Evolutionary conservation across 2,113 vertebrate genomes (phyloP), one percentile per base, ranked within the genome.

Genomic region (Hyperoodon ampullatus): DNA sequence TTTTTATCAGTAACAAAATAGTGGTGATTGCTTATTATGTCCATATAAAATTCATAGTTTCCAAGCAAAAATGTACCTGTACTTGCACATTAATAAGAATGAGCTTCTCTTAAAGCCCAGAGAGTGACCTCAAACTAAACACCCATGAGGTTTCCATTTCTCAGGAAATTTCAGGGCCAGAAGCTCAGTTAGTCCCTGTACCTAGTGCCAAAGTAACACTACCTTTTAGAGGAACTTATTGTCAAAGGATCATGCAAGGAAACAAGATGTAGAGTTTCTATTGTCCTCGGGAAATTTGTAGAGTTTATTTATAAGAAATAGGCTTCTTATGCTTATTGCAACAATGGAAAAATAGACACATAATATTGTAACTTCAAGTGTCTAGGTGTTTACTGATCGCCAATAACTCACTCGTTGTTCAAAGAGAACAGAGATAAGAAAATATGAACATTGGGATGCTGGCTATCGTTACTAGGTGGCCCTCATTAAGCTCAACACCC

Each of bases 251-350:
- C 60, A 84, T 75, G n/a, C 30, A 75, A 93, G 58, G 15, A 87
- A 89, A 66, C 42, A 58, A 18, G 42, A 30, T 50, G 24, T 33
- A 74, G 21, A 65, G 19, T 72, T 95, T 68, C 8, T 63, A 28
- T 71, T 88, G 39, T 35, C n/a, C 63, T 70, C 11, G 84, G 77
- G 88, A 93, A 95, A 94, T 91, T 60, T 82, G 47, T 70, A 84
- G 47, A 39, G 26, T 77, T 94, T 88, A 74, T 88, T 95, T 68
- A 68, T 72, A 91, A 96, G 71, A 92, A 93, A 63, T 10, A 68
- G 84, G 19, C 12, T 44, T 47, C 18, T 95, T 85, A 70, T 50
- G 42, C 16, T 85, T 94, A 82, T 71, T 68, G 28, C 15, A 88
- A 84, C 44, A 65, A 44, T 71, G n/a, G 60, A 47, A 94, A 83